Base-by-base conservation (phyloP, 2,888 invertebrate genomes). In the Sphaeridia pumilis region DNA sequence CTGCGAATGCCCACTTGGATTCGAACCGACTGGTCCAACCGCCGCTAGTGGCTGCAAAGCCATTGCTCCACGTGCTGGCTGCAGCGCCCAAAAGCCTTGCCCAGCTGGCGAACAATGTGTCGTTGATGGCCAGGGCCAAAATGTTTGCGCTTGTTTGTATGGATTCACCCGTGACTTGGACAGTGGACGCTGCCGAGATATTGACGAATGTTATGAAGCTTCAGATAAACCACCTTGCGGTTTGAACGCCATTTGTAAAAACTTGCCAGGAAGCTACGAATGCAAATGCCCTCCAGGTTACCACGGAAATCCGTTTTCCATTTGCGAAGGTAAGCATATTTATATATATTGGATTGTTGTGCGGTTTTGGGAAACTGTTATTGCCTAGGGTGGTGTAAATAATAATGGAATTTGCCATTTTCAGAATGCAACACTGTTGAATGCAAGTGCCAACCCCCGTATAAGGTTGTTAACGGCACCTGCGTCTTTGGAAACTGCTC, bases 251-350 rank as follows among this genome's bases (percentile, higher is more conserved):
- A 79, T 89, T 53, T 93, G 92, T 67, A 89, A 87, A 69, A 93
- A 93, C 72, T 73, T 90, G 47, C 90, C 90, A 0, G 92, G 92
- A 44, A 88, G 88, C 68, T 93, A 90, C 68, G 89, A 89, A 71
- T 93, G 92, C 66, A 85, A 86, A 67, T 93, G 92, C 67, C 85
- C 89, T 0, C 75, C 81, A 26, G 88, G 87, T 28, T 89, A 84
- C 31, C 58, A 59, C 46, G 90, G 90, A 42, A 90, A 92, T 72
- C 89, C 92, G 1, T 92, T 88, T 68, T 78, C 83, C 17, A 76
- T 83, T 61, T 92, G 92, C 69, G 85, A 87, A 73, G 74, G 76
- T 76, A 68, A 55, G 47, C 20, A 46, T 31, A 20, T 41, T 22
- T 27, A 17, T 24, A 45, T n/a, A 22, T 34, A 51, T 26, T 52